phyloP scores from a whole-genome alignment of 2,113 vertebrate genomes.

The Parus major region DNA sequence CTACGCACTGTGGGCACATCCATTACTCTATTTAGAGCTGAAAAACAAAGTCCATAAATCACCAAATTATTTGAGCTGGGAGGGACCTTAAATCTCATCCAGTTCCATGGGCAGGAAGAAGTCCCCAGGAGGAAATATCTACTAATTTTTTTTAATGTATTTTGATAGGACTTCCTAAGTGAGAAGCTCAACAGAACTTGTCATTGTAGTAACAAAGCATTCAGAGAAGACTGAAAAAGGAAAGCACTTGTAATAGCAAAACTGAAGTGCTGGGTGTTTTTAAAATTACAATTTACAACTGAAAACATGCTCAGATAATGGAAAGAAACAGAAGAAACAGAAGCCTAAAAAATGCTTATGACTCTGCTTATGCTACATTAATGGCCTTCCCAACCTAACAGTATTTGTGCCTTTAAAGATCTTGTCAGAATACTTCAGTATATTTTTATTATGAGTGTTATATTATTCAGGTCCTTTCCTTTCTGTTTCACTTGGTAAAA shows the following conservation, averaged over 20 bases:
- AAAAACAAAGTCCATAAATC: not conserved
- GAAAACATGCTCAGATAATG: not conserved
- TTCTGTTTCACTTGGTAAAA: not conserved
- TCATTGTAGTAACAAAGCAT: not conserved
- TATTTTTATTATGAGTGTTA: not conserved
- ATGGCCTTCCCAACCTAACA: not conserved
- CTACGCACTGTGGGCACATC: rapidly evolving
- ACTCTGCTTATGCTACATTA: not conserved
- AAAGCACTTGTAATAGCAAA: not conserved
- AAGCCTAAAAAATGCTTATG: not conserved
- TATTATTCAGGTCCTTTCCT: not conserved
- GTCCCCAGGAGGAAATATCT: not conserved
- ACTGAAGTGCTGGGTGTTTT: not conserved
- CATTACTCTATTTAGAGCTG: not conserved
- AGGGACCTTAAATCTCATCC: not conserved
- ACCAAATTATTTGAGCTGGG: not conserved
- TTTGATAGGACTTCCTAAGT: not conserved
- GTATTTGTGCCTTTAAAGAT: not conserved
- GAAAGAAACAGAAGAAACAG: not conserved
- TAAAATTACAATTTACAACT: not conserved
- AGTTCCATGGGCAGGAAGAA: not conserved
- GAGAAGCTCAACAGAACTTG: not conserved
- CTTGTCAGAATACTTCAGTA: not conserved
- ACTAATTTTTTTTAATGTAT: not conserved
- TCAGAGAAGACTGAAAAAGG: not conserved